Evolutionary conservation across 2,797 vertebrate species (phyloP).

Genomic region (Parauchenoglanis ngamensis): DNA sequence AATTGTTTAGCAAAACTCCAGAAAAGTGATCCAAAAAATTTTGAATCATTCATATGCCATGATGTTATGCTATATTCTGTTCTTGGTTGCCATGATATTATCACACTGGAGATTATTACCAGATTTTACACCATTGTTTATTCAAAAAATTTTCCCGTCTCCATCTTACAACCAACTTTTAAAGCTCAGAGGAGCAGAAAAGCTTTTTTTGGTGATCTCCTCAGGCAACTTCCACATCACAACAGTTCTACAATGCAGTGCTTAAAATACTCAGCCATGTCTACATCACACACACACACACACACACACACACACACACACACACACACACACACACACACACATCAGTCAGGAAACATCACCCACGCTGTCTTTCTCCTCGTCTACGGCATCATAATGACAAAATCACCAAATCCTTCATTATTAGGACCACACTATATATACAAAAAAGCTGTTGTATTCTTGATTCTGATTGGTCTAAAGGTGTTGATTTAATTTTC

Average conservation of each 20-base stretch:
- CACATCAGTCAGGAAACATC: constrained; percentile 34
- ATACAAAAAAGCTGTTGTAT: neutral
- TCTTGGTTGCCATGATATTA: neutral
- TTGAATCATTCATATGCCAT: neutral
- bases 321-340: neutral
- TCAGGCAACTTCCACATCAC: constrained; percentile 24
- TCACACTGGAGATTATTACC: neutral
- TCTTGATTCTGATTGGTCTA: neutral
- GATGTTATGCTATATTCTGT: neutral
- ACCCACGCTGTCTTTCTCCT: neutral
- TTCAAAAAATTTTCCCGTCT: neutral
- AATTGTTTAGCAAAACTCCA: neutral
- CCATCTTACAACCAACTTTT: neutral
- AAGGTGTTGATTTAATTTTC: neutral
- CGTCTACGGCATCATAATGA: neutral
- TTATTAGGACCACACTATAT: neutral
- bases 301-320: constrained; percentile 6
- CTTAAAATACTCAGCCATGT: constrained; percentile 46
- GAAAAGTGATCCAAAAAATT: too few species aligned
- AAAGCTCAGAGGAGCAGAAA: neutral
- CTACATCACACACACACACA: constrained; percentile 36
- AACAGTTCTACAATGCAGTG: constrained; percentile 7
- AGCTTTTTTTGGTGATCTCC: neutral
- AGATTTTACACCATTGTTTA: neutral
- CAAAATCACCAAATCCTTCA: neutral